Evolutionary conservation across 1,140 invertebrate species (phyloP).

Genomic region (Apis dorsata): DNA sequence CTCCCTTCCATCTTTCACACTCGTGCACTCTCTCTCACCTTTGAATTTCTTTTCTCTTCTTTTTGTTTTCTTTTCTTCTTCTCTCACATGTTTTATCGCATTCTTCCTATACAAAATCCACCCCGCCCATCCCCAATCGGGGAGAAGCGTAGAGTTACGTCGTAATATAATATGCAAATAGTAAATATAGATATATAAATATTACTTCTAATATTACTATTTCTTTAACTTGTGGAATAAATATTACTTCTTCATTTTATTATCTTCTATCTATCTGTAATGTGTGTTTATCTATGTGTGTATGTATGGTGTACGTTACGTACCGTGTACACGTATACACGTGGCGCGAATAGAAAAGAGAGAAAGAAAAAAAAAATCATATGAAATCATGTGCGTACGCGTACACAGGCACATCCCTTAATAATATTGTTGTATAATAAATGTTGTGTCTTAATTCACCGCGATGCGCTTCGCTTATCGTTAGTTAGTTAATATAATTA

Average conservation of each 20-base stretch:
- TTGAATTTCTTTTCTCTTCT: not conserved
- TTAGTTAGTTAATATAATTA: not conserved
- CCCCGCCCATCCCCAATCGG: not conserved
- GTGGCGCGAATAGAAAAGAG: too few species aligned
- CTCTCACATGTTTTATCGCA: not conserved
- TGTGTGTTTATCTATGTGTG: conserved; percentile 31
- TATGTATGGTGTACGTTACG: not conserved
- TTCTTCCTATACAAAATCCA: conserved; percentile 42
- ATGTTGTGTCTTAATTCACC: conserved; percentile 14
- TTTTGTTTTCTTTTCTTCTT: not conserved
- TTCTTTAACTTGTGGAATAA: conserved; percentile 61
- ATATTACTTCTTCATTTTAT: conserved; percentile 59
- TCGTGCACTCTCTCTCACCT: not conserved
- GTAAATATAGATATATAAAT: conserved; percentile 71
- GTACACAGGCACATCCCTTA: not conserved
- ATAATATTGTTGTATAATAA: not conserved
- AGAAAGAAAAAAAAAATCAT: too few species aligned
- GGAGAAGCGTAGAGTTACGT: conserved; percentile 18
- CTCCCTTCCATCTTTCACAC: too few species aligned
- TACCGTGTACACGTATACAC: not conserved
- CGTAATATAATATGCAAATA: conserved; percentile 49
- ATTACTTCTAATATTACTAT: conserved; percentile 66
- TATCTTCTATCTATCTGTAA: conserved; percentile 38
- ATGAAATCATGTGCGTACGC: not conserved
- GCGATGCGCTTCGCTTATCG: conserved; percentile 17